Conservation (phyloP, 2,888 invertebrate species). For the Magallana nippona region DNA sequence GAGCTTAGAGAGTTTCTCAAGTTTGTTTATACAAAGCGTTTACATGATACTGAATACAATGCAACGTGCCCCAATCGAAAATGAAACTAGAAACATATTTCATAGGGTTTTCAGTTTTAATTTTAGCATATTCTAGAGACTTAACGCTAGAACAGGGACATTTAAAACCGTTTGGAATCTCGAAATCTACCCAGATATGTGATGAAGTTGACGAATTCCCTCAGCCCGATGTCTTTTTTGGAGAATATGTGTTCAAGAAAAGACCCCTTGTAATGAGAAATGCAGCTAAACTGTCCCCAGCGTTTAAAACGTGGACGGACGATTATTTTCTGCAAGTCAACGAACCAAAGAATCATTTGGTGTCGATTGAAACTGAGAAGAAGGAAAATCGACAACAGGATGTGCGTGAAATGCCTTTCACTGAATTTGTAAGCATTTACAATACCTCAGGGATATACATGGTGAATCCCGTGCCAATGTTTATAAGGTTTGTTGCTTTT, state of each 20-base stretch:
- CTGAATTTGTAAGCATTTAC: slow-evolving; percentile 74
- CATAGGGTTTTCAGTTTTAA: neutral
- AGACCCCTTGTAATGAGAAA: slow-evolving; percentile 74
- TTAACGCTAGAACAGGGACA: slow-evolving; percentile 67
- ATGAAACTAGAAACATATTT: slow-evolving; percentile 15
- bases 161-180: slow-evolving; percentile 73
- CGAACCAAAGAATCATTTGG: slow-evolving; percentile 61
- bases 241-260: slow-evolving; percentile 65
- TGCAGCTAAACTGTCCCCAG: slow-evolving; percentile 70
- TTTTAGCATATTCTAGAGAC: slow-evolving; percentile 44
- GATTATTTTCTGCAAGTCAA: slow-evolving; percentile 72
- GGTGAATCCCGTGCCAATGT: slow-evolving; percentile 75
- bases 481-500: slow-evolving; percentile 65
- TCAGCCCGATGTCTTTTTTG: slow-evolving; percentile 68
- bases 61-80: neutral
- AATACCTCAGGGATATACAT: slow-evolving; percentile 74
- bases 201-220: slow-evolving; percentile 71
- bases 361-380: slow-evolving; percentile 75
- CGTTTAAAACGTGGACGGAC: slow-evolving; percentile 75
- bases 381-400: slow-evolving; percentile 74
- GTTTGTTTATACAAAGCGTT: neutral
- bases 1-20: neutral
- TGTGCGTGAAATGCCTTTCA: slow-evolving; percentile 68
- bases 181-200: slow-evolving; percentile 61
- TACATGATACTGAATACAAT: neutral